Conservation (phyloP, 2,888 invertebrate species). For the Trileptium ribeirensis region DNA sequence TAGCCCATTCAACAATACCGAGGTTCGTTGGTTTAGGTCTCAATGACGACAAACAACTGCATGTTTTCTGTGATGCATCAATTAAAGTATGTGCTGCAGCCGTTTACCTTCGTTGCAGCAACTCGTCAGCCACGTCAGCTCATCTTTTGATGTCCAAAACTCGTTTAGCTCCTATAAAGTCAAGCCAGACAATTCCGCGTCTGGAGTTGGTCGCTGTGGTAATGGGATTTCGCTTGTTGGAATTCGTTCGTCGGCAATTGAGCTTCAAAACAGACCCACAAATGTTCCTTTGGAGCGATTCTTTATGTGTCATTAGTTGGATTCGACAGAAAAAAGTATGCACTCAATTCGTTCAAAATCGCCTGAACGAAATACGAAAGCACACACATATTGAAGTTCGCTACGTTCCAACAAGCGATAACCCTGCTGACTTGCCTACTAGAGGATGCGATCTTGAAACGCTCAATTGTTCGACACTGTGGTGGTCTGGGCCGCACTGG, state of each 20-base stretch:
- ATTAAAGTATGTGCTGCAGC: constrained; percentile 34
- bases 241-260: constrained; percentile 30
- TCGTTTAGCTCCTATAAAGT: constrained; percentile 37
- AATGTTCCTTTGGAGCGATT: constrained; percentile 35
- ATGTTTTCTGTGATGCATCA: constrained; percentile 40
- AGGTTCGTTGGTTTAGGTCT: neutral
- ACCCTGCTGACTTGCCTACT: too few species aligned
- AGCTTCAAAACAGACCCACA: constrained; percentile 26
- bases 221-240: constrained; percentile 22
- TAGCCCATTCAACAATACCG: neutral
- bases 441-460: too few species aligned
- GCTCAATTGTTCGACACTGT: too few species aligned
- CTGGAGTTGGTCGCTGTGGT: constrained; percentile 12
- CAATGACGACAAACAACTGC: neutral
- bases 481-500: too few species aligned
- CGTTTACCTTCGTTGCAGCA: constrained; percentile 30
- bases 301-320: constrained; percentile 35
- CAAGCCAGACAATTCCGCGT: constrained; percentile 33
- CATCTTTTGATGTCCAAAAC: constrained; percentile 30
- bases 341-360: too few species aligned
- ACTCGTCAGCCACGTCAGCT: neutral
- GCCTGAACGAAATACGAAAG: too few species aligned
- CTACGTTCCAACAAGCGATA: too few species aligned
- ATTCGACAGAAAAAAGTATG: too few species aligned
- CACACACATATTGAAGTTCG: too few species aligned